Conservation (phyloP, 2,888 invertebrate genomes). For the Colletes collaris region DNA sequence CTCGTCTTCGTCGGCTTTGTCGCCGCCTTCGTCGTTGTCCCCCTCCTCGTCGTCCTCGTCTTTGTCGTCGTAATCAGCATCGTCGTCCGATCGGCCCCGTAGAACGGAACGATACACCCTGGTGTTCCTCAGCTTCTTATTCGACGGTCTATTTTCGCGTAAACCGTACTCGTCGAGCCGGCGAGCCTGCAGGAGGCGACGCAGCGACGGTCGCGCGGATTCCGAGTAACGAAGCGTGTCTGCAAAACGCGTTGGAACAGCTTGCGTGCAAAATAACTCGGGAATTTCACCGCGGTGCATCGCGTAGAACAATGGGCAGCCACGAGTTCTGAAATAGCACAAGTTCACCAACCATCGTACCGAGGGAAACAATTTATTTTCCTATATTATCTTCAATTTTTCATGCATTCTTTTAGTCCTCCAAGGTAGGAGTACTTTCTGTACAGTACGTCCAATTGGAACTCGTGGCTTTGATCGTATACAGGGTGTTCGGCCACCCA, state of each 20-base stretch:
- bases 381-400: no score
- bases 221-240: conserved; percentile 5
- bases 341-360: no score
- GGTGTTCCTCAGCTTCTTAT: conserved; percentile 13
- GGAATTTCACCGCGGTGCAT: no score
- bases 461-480: no score
- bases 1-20: conserved; percentile 46
- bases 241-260: background rate
- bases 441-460: no score
- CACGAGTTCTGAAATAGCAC: no score
- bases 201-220: conserved; percentile 4
- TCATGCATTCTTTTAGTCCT: no score
- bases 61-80: conserved; percentile 26
- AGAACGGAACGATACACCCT: conserved; percentile 20
- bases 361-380: no score
- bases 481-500: no score
- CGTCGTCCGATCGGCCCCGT: conserved; percentile 12
- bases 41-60: conserved; percentile 38
- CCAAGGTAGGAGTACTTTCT: no score
- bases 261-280: no score
- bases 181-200: conserved; percentile 37
- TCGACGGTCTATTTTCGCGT: conserved; percentile 38
- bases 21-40: conserved; percentile 27
- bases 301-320: no score
- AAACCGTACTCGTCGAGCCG: conserved; percentile 2